Evolutionary conservation across 2,888 invertebrate species (phyloP), one percentile per base, ranked within the genome.

Genomic region (Synergus umbraculus): DNA sequence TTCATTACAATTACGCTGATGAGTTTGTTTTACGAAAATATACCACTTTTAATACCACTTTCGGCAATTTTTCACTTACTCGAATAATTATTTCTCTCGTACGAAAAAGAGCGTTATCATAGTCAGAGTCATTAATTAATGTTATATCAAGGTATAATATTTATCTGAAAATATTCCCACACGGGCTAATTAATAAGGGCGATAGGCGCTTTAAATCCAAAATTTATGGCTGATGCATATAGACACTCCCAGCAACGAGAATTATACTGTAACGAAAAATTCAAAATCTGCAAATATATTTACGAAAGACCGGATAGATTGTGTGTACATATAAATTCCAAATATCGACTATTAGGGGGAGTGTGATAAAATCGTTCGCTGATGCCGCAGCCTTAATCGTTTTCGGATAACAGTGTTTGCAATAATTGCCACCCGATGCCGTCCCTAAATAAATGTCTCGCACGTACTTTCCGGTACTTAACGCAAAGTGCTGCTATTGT

Each of bases 381-480:
- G 81, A 78, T 83, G 82, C 80, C 78, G 66, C 66, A 64, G 77
- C 78, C 79, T 79, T 79, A 82, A 86, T 86, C 84, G 84, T 79
- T 86, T 87, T 84, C 85, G 77, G 83, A 82, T 83, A 83, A 81
- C 78, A 83, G 82, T 83, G 84, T 83, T 83, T 82, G 84, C 83
- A 84, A 86, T 84, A 83, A 84, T 78, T 66, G 78, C 76, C 79
- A 76, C 78, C 80, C 81, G 49, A 81, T 78, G 81, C 79, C 41
- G 22, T 73, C 54, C 54, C 54, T 63, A 69, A 58, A 78, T 78
- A 78, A 67, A 64, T 58, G 58, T 66, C 69, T 44, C 78, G 49
- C 41, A 66, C n/a, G 60, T 77, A 41, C 37, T 65, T 79, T n/a
- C 44, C 37, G 37, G 54, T 54, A 54, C 54, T 73, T 54, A 73